Conservation (phyloP, 2,797 vertebrate genomes). For the Crax fasciolata region DNA sequence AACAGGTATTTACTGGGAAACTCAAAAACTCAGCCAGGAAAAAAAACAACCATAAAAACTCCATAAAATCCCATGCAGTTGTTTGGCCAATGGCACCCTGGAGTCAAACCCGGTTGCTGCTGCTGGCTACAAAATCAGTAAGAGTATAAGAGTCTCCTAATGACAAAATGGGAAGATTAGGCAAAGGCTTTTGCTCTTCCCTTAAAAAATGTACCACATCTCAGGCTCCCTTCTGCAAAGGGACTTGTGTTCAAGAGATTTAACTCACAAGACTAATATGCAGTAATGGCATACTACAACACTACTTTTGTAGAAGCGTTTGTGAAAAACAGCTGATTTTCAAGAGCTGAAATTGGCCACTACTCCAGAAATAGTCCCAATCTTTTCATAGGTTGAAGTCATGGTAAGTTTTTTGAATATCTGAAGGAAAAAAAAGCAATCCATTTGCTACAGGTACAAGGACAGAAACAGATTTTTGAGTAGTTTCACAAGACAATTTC, state of each 20-base stretch:
- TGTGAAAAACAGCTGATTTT: background rate
- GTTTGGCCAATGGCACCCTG: background rate
- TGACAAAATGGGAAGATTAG: background rate
- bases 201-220: background rate
- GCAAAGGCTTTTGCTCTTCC: background rate
- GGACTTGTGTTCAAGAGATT: background rate
- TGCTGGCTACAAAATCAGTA: background rate
- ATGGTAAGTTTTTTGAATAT: background rate
- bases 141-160: background rate
- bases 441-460: background rate
- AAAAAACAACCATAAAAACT: background rate
- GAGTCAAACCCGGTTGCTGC: background rate
- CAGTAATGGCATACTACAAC: background rate
- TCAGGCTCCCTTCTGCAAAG: background rate
- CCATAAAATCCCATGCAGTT: background rate
- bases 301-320: background rate
- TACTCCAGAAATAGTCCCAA: background rate
- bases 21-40: background rate
- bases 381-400: background rate
- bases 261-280: background rate
- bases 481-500: background rate
- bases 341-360: background rate
- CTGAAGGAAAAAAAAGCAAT: conserved; percentile 3
- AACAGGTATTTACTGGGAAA: background rate
- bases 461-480: background rate